Percentiles rank a stretch among this genome's conserved stretches.
Conservation (phyloP, 2,888 invertebrate species). For the Lapara coniferarum region DNA sequence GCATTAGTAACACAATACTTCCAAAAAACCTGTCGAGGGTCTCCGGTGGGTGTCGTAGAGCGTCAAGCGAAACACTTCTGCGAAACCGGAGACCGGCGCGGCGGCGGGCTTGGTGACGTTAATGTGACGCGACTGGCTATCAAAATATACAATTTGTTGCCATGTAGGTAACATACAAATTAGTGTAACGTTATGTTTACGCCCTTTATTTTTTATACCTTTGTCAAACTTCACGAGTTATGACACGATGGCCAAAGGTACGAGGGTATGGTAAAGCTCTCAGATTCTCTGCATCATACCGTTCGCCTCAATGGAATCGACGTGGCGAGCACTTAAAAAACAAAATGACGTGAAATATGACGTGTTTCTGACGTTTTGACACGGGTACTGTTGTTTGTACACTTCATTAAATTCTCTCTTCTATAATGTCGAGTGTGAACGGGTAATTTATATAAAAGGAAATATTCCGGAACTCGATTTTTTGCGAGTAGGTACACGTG, state of each 20-base stretch:
- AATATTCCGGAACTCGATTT: not conserved
- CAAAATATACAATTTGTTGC: slow-evolving; percentile 77
- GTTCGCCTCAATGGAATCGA: slow-evolving; percentile 63
- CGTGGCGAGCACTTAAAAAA: slow-evolving; percentile 63
- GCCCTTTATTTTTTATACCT: slow-evolving; percentile 66
- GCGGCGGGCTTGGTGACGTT: slow-evolving; percentile 56
- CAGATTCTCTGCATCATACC: slow-evolving; percentile 43
- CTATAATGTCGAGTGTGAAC: slow-evolving; percentile 16
- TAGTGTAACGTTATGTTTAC: slow-evolving; percentile 78
- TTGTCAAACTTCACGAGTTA: slow-evolving; percentile 60
- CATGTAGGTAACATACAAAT: slow-evolving; percentile 74
- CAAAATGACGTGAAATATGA: slow-evolving; percentile 71
- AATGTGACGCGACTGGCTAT: slow-evolving; percentile 69
- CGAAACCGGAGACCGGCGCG: slow-evolving; percentile 67
- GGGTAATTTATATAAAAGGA: not conserved
- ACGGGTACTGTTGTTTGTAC: slow-evolving; percentile 73
- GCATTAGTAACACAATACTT: slow-evolving; percentile 41
- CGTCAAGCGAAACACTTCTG: slow-evolving; percentile 78
- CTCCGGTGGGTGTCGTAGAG: slow-evolving; percentile 60
- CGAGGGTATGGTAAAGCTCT: slow-evolving; percentile 41
- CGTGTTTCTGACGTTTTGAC: slow-evolving; percentile 78
- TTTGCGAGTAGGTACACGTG: slow-evolving; percentile 8
- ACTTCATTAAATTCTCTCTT: slow-evolving; percentile 66
- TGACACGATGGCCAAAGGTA: slow-evolving; percentile 54
- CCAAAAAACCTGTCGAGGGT: slow-evolving; percentile 52